Evolutionary conservation across 2,888 invertebrate species (phyloP).

Genomic region (Caenorhabditis wallacei): DNA sequence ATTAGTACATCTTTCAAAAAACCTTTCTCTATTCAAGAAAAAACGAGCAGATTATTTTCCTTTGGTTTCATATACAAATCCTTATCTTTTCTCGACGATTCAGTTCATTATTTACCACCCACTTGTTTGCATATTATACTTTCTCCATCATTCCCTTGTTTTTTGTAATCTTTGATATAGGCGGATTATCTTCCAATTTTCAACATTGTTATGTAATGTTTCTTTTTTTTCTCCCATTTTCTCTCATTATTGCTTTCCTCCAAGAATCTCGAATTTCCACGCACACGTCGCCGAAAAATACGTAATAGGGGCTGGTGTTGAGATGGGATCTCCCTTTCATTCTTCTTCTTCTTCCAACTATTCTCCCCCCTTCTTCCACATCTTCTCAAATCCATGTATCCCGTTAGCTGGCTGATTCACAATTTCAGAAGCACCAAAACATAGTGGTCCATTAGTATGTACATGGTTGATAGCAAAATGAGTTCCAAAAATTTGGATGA

Average conservation of each 20-base stretch:
- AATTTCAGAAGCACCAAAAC: conserved; percentile 22
- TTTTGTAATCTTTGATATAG: conserved; percentile 14
- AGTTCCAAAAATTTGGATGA: conserved; percentile 47
- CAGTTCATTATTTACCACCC: conserved; percentile 13
- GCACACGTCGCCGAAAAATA: conserved; percentile 48
- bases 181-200: neutral
- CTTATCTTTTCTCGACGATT: neutral
- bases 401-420: conserved; percentile 23
- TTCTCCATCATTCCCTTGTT: neutral
- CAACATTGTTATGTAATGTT: conserved; percentile 42
- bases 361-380: conserved; percentile 6
- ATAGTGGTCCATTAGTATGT: conserved; percentile 47
- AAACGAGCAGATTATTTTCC: conserved; percentile 20
- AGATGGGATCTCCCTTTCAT: conserved; percentile 29
- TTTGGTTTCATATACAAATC: conserved; percentile 7
- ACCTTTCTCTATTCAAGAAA: neutral
- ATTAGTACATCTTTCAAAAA: conserved; percentile 17
- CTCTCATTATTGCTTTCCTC: conserved; percentile 28
- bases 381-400: conserved; percentile 16
- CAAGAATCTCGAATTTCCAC: conserved; percentile 56
- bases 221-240: conserved; percentile 33
- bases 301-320: conserved; percentile 47
- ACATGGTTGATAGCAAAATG: conserved; percentile 48
- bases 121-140: conserved; percentile 1
- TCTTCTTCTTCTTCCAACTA: conserved; percentile 3